phyloP scores from a whole-genome alignment of 2,888 invertebrate genomes.

The Minunthozetes semirufus region DNA sequence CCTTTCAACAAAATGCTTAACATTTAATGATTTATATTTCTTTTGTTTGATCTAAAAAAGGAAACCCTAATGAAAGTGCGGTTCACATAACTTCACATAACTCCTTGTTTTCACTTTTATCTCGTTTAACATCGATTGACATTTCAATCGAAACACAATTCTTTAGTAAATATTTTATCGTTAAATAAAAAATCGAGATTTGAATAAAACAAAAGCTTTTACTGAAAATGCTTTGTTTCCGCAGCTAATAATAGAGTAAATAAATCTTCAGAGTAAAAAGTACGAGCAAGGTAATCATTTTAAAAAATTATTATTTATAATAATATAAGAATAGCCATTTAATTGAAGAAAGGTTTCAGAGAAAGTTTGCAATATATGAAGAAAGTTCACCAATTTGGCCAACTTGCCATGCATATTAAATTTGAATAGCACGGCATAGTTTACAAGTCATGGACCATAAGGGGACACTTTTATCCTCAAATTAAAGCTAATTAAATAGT shows the following conservation, averaged over 20 bases:
- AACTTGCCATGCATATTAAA: too few species aligned
- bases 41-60: not conserved
- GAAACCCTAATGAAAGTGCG: not conserved
- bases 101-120: not conserved
- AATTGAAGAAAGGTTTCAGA: too few species aligned
- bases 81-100: too few species aligned
- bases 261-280: not conserved
- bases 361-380: too few species aligned
- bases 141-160: not conserved
- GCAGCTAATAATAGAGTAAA: slow-evolving; percentile 8
- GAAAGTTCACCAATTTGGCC: too few species aligned
- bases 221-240: not conserved
- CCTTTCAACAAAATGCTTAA: slow-evolving; percentile 13
- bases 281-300: too few species aligned
- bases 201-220: not conserved
- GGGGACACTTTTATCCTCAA: too few species aligned
- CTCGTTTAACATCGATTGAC: not conserved
- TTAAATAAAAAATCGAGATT: not conserved
- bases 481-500: too few species aligned
- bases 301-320: too few species aligned
- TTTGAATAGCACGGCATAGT: too few species aligned
- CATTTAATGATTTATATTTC: not conserved
- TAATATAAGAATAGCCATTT: not conserved
- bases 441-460: too few species aligned
- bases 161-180: not conserved